Percentiles rank a stretch among this genome's conserved stretches.
These are phyloP conservation scores for Sebastes trivittatus DNA, from an alignment of 2,797 vertebrate species.

Conservation along the genomic window DNA sequence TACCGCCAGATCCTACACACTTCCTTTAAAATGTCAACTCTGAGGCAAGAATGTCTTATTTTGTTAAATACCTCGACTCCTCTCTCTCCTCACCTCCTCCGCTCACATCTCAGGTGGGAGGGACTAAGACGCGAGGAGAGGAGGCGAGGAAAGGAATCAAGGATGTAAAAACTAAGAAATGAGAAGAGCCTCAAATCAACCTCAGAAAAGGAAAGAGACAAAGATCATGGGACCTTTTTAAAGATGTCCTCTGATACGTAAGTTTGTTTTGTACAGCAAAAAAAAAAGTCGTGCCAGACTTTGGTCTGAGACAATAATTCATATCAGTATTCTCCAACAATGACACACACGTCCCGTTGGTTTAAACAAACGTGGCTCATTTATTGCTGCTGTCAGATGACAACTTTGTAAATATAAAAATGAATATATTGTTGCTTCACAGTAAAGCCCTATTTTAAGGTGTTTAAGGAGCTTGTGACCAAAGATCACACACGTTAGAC, in stretches of 20 bases:
- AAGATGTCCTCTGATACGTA: not conserved
- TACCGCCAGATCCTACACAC: no score
- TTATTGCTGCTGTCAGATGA: conserved; percentile 21
- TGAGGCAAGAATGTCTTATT: no score
- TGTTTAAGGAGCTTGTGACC: not conserved
- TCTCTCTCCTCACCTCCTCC: no score
- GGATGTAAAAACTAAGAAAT: not conserved
- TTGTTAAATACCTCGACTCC: no score
- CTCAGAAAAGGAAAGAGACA: not conserved
- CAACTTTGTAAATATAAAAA: conserved; percentile 56
- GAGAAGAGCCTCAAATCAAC: not conserved
- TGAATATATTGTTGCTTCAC: conserved; percentile 25
- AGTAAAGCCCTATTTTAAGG: conserved; percentile 2
- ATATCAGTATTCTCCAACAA: not conserved
- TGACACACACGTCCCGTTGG: not conserved
- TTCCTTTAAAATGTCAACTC: accelerated
- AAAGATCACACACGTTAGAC: not conserved
- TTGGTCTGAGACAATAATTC: not conserved
- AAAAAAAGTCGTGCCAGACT: not conserved
- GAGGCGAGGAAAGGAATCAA: not conserved
- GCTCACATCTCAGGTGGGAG: not conserved
- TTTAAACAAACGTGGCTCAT: conserved; percentile 5
- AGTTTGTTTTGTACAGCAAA: not conserved
- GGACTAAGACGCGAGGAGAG: not conserved
- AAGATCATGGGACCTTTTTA: not conserved